Evolutionary conservation across 35 echinoderm and acorn worm species (phyloP), one percentile per base, ranked within the genome.

Genomic region (Stichopus chloronotus): DNA sequence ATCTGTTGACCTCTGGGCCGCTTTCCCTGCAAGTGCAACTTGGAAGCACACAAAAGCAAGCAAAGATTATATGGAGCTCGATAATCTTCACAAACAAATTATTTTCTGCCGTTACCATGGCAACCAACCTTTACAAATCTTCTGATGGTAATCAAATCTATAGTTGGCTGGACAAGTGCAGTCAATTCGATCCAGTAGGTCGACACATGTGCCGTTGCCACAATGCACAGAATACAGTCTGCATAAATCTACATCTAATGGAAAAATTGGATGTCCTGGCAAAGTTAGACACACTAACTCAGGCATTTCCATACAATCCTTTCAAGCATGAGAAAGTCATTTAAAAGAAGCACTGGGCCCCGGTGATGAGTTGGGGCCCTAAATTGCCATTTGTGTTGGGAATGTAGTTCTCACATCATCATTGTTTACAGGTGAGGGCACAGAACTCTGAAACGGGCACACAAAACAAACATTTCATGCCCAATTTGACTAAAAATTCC

Each of bases 181-280:
- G 63, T 95, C 89, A 17, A 98, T 94, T 72, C 72, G 95, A n/a
- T 92, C 87, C 8, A 63, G 56, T 43, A 88, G 55, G 83, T 95
- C 91, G 58, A 95, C 89, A 86, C 96, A 98, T 14, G 94, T 98
- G 25, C 86, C 96, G 68, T 98, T 98, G 25, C 93, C 93, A 90
- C 96, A 98, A 59, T 85, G 78, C 20, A 76, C 25, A 8, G 87
- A 63, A 53, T 94, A 92, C 79, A 94, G 69, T 22, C 68, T 81
- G 90, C 96, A 98, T 52, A 92, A 78, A 72, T 95, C 90, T 59
- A 94, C 59, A 59, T 92, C 96, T 98, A 82, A 72, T 78, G 78
- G 52, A 88, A 68, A 72, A 92, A 88, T 91, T 20, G 57, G 54
- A 57, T 76, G 25, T n/a, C 54, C 8, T 79, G 76, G 71, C 54